Percentiles rank a stretch among this genome's conserved stretches.
These are phyloP conservation scores for Phortica okadai DNA, from an alignment of 2,888 invertebrate genomes.

Conservation along the genomic window DNA sequence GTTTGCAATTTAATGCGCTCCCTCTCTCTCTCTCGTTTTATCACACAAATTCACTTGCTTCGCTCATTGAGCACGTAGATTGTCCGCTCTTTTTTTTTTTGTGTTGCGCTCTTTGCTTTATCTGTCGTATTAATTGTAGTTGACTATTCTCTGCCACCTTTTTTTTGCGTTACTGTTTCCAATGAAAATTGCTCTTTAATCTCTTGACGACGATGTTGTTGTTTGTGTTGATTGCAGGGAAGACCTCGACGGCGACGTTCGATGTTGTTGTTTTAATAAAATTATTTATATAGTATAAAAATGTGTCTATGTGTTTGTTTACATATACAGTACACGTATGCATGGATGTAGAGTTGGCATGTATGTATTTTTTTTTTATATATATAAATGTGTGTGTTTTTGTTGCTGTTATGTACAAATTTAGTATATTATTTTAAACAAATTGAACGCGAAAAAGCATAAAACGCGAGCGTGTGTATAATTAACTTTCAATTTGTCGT, in stretches of 20 bases:
- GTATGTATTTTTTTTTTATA: conserved; percentile 5
- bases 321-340: not conserved
- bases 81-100: conserved; percentile 39
- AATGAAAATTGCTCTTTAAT: not conserved
- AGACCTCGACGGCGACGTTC: conserved; percentile 27
- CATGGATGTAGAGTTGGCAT: conserved; percentile 3
- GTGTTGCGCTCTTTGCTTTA: conserved; percentile 14
- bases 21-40: conserved; percentile 30
- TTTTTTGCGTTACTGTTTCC: not conserved
- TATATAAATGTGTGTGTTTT: not conserved
- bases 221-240: conserved; percentile 15
- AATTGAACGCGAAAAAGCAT: not conserved
- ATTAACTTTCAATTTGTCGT: conserved; percentile 24
- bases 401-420: not conserved
- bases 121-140: conserved; percentile 42
- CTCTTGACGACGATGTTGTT: conserved; percentile 1
- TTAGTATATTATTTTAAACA: not conserved
- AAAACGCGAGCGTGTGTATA: conserved; percentile 4
- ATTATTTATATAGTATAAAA: conserved; percentile 16
- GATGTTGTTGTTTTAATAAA: conserved; percentile 5
- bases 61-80: not conserved
- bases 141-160: too few species aligned
- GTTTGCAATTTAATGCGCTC: conserved; percentile 65
- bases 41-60: conserved; percentile 26
- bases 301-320: not conserved